Evolutionary conservation across 2,113 vertebrate species (phyloP), one percentile per base, ranked within the genome.

Genomic region (Taxidea taxus): DNA sequence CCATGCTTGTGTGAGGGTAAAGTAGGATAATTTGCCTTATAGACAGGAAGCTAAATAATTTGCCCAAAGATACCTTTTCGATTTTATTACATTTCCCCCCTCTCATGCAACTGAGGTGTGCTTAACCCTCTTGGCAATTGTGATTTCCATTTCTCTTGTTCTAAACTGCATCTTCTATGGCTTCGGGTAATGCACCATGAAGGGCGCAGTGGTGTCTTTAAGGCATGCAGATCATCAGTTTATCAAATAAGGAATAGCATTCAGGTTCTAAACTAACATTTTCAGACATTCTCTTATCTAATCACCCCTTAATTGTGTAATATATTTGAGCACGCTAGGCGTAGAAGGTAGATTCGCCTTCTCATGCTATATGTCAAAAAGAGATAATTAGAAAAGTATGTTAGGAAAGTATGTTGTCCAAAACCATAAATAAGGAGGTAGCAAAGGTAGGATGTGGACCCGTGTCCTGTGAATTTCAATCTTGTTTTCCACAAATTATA

Each of bases 171-270:
- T 4, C 23, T 37, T 10, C 56, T 20, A 18, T 56, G 64, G 7
- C 54, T 51, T 51, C 15, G 0, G 31, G 14, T 13, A 13, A 18
- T 0, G 7, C 15, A 49, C 13, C 15, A 18, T 3, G 18, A 37
- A 20, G 44, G 23, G 44, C 21, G 15, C 20, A 11, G 62, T 0
- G 4, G 2, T 16, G 3, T 31, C 37, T 9, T 75, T 27, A 10
- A 39, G 20, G 42, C 4, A 2, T 29, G 13, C 13, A 49, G 16
- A 27, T 27, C 9, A 31, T 29, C 21, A 62, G 56, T 31, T 54
- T 56, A 39, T 37, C 75, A 16, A 29, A 21, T 54, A 9, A 62
- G 16, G 42, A 74, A 54, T 1, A 20, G 6, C 13, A 25, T 54
- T 31, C 6, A 10, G 12, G 34, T 37, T 39, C 66, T 66, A 29